Evolutionary conservation across 1,140 invertebrate genomes (phyloP).

Genomic region (Apocrypta bakeri): DNA sequence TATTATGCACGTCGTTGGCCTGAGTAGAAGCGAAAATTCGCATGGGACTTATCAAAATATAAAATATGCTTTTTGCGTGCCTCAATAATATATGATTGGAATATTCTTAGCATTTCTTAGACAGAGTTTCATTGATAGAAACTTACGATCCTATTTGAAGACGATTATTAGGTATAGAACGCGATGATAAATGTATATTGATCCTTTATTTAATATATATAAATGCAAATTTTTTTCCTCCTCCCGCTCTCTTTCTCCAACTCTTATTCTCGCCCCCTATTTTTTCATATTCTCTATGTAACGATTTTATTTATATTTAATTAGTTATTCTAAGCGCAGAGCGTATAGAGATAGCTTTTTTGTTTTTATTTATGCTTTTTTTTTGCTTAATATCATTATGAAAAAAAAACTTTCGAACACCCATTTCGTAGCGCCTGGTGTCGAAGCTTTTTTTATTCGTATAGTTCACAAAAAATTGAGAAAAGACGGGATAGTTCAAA

Average conservation of each 20-base stretch:
- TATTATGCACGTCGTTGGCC: too few relatives aligned
- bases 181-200: background rate
- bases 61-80: constrained; percentile 17
- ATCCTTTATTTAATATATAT: constrained; percentile 4
- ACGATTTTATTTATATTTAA: background rate
- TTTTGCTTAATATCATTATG: background rate
- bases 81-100: background rate
- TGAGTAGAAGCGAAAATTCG: constrained; percentile 5
- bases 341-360: background rate
- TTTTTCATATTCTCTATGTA: background rate
- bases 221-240: background rate
- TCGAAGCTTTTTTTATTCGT: background rate
- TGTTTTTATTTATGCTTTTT: background rate
- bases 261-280: background rate
- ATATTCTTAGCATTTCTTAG: background rate
- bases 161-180: constrained; percentile 6
- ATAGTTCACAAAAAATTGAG: background rate
- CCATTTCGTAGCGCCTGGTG: background rate
- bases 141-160: constrained; percentile 2
- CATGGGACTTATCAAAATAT: constrained; percentile 19
- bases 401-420: background rate
- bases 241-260: background rate
- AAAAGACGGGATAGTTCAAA: background rate
- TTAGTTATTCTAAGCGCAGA: constrained; percentile 5
- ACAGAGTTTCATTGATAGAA: background rate